Conservation (phyloP, 2,888 invertebrate genomes). For the Eupithecia vulgata region DNA sequence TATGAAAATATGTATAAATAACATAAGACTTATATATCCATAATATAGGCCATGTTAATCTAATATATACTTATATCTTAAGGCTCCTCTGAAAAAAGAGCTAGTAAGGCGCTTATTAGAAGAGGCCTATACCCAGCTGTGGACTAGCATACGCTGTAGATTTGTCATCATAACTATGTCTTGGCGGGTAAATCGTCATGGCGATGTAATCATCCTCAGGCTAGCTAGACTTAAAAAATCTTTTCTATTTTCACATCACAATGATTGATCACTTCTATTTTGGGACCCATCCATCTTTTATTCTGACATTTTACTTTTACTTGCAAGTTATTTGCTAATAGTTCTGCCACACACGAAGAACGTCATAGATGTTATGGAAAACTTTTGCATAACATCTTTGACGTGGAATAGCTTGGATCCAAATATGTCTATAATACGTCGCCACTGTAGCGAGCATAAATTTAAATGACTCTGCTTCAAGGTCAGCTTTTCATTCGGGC, state of each 20-base stretch:
- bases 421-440: too few species aligned
- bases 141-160: not conserved
- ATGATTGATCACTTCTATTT: conserved; percentile 7
- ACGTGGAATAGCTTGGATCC: too few species aligned
- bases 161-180: not conserved
- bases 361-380: not conserved
- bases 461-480: too few species aligned
- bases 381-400: too few species aligned
- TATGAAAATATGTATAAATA: too few species aligned
- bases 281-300: conserved; percentile 1
- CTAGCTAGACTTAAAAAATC: not conserved
- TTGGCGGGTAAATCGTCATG: not conserved
- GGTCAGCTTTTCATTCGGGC: too few species aligned
- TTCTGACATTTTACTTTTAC: conserved; percentile 6
- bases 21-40: too few species aligned
- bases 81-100: too few species aligned
- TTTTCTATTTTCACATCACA: not conserved
- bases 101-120: too few species aligned
- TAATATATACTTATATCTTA: too few species aligned
- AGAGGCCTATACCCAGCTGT: not conserved
- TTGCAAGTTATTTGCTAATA: conserved; percentile 5
- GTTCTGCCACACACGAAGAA: not conserved
- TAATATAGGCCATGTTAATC: too few species aligned
- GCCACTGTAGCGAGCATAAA: too few species aligned
- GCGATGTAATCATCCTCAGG: not conserved